Percentiles rank a stretch among this genome's conserved stretches.
These are phyloP conservation scores for Pantherophis alleghaniensis DNA, from an alignment of 2,797 vertebrate species.

Conservation along the genomic window DNA sequence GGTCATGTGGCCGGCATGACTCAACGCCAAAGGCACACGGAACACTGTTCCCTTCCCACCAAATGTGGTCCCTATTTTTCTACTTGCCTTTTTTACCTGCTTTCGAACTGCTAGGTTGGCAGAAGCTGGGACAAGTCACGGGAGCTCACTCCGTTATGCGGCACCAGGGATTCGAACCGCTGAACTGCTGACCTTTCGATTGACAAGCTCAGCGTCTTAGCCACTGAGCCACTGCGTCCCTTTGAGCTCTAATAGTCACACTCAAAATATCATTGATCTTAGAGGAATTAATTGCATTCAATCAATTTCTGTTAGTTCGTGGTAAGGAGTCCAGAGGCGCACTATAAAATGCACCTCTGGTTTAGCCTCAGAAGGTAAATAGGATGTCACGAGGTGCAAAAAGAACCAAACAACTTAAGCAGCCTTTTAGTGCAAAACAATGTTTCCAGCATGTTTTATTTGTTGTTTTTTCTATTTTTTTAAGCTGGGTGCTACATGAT, in stretches of 20 bases:
- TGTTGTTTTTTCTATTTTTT: neutral
- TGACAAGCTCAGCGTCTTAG: no score
- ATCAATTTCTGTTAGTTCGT: neutral
- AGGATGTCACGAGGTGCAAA: neutral
- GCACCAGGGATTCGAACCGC: no score
- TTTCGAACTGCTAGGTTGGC: no score
- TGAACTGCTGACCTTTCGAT: no score
- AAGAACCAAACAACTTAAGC: neutral
- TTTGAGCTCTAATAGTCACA: neutral
- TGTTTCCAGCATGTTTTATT: neutral
- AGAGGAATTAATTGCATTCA: slow-evolving; percentile 18
- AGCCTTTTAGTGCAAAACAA: neutral
- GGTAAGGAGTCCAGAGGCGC: neutral
- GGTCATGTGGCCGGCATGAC: no score
- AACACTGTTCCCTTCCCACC: no score
- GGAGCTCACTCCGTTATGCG: fast-evolving
- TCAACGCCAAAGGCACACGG: no score
- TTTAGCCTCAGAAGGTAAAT: slow-evolving; percentile 12
- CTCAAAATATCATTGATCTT: slow-evolving; percentile 18
- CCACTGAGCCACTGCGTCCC: no score
- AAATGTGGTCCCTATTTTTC: no score
- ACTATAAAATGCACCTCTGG: slow-evolving; percentile 31
- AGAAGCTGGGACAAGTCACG: no score
- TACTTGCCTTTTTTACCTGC: no score
- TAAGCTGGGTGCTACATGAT: neutral